Evolutionary conservation across 2,113 vertebrate species (phyloP).

Genomic region (Sinosuthora webbiana): DNA sequence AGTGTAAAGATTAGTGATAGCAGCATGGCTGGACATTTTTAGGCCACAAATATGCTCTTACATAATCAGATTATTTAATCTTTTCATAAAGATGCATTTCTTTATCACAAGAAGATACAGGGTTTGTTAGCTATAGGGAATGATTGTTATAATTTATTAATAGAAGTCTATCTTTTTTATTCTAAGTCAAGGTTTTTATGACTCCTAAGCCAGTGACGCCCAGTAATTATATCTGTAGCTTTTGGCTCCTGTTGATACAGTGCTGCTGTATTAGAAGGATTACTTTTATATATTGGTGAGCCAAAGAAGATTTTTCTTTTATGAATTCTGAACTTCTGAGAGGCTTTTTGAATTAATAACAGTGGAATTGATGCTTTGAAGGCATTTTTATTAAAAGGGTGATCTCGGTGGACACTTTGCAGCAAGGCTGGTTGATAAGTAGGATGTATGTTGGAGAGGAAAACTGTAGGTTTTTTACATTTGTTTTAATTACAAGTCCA

Average conservation of each 20-base stretch:
- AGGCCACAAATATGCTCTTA: slow-evolving; percentile 15
- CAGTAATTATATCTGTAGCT: slow-evolving; percentile 52
- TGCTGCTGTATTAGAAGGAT: not conserved
- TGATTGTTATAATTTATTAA: slow-evolving; percentile 22
- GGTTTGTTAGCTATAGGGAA: not conserved
- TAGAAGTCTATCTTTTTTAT: not conserved
- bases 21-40: not conserved
- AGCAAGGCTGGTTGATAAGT: not conserved
- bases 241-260: slow-evolving; percentile 20
- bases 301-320: slow-evolving; percentile 53
- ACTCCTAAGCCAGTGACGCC: slow-evolving; percentile 6
- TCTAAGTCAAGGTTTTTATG: slow-evolving; percentile 23
- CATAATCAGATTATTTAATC: slow-evolving; percentile 34
- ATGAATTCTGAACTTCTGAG: slow-evolving; percentile 39
- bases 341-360: slow-evolving; percentile 41
- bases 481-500: not conserved
- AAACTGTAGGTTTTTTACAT: not conserved
- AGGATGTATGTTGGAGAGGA: not conserved
- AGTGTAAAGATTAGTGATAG: not conserved
- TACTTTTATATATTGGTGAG: slow-evolving; percentile 34
- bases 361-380: slow-evolving; percentile 31
- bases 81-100: slow-evolving; percentile 34
- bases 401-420: not conserved
- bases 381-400: slow-evolving; percentile 37
- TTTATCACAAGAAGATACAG: slow-evolving; percentile 1